phyloP scores from a whole-genome alignment of 2,888 invertebrate species.

The Dascillus cervinus region DNA sequence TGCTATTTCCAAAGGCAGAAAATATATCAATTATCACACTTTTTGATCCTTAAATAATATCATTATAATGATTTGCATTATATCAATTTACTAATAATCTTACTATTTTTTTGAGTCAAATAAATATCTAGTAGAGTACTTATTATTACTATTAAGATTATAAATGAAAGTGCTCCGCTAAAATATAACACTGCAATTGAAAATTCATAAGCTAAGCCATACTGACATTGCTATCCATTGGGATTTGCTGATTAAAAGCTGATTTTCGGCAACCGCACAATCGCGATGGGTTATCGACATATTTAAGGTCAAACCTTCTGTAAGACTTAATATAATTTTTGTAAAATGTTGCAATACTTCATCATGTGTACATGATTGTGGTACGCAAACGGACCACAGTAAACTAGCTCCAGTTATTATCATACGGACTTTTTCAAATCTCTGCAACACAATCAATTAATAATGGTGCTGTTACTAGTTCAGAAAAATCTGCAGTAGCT shows the following conservation, averaged over 20 bases:
- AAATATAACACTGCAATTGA: too few relatives aligned
- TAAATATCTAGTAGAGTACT: too few relatives aligned
- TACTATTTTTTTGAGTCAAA: too few relatives aligned
- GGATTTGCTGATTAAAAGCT: neutral
- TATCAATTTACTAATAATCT: too few relatives aligned
- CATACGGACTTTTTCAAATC: slow-evolving; percentile 23
- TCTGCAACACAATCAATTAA: slow-evolving; percentile 17
- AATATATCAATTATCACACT: slow-evolving; percentile 1
- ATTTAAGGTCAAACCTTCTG: slow-evolving; percentile 29
- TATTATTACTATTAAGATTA: too few relatives aligned
- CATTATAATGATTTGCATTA: too few relatives aligned
- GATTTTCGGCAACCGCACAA: slow-evolving; percentile 15
- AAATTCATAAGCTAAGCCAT: too few relatives aligned
- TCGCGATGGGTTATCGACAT: slow-evolving; percentile 26
- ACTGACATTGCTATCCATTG: neutral
- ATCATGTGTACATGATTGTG: slow-evolving; percentile 35
- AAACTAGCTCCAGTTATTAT: slow-evolving; percentile 24
- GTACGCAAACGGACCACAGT: slow-evolving; percentile 40
- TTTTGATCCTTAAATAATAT: slow-evolving; percentile 1
- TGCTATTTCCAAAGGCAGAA: slow-evolving; percentile 5
- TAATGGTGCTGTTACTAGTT: too few relatives aligned
- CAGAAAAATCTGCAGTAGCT: too few relatives aligned
- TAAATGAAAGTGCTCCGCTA: neutral
- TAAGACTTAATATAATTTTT: slow-evolving; percentile 24
- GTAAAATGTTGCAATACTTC: slow-evolving; percentile 34